These are phyloP conservation scores for Microctenopoma steveboyesi DNA, from an alignment of 2,797 vertebrate species.

Conservation along the genomic window DNA sequence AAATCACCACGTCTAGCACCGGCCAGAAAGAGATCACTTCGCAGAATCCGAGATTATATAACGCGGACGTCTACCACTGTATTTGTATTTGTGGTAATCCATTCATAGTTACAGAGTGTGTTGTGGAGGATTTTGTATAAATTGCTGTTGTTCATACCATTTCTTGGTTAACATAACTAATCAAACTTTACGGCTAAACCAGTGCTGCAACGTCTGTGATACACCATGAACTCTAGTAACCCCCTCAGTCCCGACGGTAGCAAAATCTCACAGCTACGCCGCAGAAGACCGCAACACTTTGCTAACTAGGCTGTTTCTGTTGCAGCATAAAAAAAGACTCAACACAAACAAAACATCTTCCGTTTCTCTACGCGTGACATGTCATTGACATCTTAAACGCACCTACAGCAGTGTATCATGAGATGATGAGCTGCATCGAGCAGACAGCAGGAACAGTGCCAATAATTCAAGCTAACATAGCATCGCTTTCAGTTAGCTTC, in stretches of 20 bases:
- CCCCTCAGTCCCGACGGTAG: constrained; percentile 63
- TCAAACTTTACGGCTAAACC: constrained; percentile 34
- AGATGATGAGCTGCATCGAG: constrained; percentile 57
- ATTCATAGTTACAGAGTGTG: not conserved
- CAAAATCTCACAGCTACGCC: constrained; percentile 14
- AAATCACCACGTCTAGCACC: constrained; percentile 44
- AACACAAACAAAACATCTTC: not conserved
- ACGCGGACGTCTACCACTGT: constrained; percentile 35
- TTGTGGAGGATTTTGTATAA: not conserved
- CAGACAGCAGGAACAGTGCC: constrained; percentile 56
- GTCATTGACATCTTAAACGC: not conserved
- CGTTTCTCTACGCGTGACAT: not conserved
- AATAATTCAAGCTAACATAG: constrained; percentile 61
- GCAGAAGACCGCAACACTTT: constrained; percentile 49
- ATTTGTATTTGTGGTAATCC: constrained; percentile 35
- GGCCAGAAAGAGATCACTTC: constrained; percentile 52
- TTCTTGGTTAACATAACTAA: not conserved
- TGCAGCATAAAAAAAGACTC: rapidly evolving
- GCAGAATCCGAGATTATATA: constrained; percentile 65
- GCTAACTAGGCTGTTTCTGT: not conserved
- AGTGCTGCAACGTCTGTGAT: constrained; percentile 51
- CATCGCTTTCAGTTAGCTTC: constrained; percentile 38
- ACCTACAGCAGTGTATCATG: not conserved
- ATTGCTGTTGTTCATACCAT: not conserved
- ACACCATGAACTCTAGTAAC: constrained; percentile 81